Conservation (phyloP, 2,888 invertebrate species). For the Heliconius hortense region DNA sequence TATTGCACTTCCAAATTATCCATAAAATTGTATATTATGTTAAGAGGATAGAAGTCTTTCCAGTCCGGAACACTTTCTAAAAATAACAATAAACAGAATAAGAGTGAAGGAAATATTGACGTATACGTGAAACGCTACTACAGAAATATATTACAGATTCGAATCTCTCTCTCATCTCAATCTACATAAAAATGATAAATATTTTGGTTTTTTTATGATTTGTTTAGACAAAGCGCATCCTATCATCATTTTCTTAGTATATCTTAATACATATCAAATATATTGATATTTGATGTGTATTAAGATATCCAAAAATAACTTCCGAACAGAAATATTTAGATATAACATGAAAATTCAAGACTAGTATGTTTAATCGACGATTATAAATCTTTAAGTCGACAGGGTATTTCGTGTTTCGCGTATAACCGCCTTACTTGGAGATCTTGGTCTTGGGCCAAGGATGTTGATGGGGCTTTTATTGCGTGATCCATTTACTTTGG, state of each 20-base stretch:
- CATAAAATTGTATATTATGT: slow-evolving; percentile 86
- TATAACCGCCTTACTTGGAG: slow-evolving; percentile 43
- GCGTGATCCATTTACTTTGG: slow-evolving; percentile 47
- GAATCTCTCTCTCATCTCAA: background rate
- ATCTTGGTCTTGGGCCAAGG: slow-evolving; percentile 41
- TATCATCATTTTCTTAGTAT: background rate
- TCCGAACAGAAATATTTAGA: background rate
- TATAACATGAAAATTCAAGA: background rate
- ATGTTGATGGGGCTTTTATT: slow-evolving; percentile 43
- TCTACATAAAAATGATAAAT: background rate
- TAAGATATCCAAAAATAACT: background rate
- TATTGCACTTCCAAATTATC: slow-evolving; percentile 87
- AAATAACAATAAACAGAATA: background rate
- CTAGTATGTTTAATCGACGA: background rate
- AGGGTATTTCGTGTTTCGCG: slow-evolving; percentile 23
- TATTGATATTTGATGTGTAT: background rate
- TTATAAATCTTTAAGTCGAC: slow-evolving; percentile 20
- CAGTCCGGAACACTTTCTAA: slow-evolving; percentile 83
- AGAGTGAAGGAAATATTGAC: background rate
- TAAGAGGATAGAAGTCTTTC: slow-evolving; percentile 87
- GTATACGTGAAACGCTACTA: background rate
- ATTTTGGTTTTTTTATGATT: background rate
- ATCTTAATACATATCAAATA: too few relatives aligned
- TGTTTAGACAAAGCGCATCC: background rate
- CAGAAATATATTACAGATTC: too few relatives aligned